Percentiles rank a stretch among this genome's conserved stretches.
phyloP scores from a whole-genome alignment of 2,113 vertebrate species.

The Plecotus auritus region DNA sequence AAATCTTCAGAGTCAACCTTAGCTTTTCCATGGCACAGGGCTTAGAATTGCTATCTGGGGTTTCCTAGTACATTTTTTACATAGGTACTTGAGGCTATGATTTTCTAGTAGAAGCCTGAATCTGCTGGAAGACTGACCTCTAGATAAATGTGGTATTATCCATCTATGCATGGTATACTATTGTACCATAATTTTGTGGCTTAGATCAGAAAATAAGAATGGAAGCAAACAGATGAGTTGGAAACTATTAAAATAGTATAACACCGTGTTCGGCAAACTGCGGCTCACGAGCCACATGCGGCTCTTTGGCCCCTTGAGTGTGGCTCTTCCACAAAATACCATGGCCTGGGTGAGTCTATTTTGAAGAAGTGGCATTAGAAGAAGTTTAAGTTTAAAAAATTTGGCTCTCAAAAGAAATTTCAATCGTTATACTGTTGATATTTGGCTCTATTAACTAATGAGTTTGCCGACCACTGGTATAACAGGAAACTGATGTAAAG shows the following conservation, averaged over 20 bases:
- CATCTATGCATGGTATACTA: not conserved
- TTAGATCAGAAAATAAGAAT: constrained; percentile 18
- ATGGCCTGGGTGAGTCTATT: no score
- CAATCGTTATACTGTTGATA: no score
- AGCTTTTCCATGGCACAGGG: not conserved
- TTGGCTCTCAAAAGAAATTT: no score
- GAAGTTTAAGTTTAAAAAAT: no score
- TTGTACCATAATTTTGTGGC: not conserved
- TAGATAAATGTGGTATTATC: not conserved
- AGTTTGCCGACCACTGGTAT: no score
- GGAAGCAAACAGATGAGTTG: constrained; percentile 17
- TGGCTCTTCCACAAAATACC: no score
- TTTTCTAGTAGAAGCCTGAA: not conserved
- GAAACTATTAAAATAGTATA: not conserved
- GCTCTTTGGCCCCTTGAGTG: no score
- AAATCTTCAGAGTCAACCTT: not conserved
- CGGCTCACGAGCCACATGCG: no score
- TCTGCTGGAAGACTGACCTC: not conserved
- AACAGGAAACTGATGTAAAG: not conserved
- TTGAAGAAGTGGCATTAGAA: no score
- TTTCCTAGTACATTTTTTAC: not conserved
- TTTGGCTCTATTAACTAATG: no score
- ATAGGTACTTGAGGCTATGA: not conserved
- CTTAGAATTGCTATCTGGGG: not conserved
- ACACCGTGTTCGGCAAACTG: no score